Percentiles rank a stretch among this genome's conserved stretches.
These are phyloP conservation scores for Dynastes hyllus DNA, from an alignment of 2,888 invertebrate species.

Conservation along the genomic window DNA sequence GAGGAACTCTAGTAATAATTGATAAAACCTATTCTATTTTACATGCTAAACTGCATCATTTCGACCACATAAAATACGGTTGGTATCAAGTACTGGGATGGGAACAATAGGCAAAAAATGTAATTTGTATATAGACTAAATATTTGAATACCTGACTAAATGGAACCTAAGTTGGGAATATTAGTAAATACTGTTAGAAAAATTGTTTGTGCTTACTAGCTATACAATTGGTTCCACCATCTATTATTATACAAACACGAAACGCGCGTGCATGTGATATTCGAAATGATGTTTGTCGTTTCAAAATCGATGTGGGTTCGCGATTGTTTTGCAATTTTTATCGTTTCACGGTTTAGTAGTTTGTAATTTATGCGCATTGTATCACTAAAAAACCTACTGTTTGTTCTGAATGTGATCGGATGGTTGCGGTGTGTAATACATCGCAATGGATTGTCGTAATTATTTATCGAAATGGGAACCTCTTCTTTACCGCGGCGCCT, in stretches of 20 bases:
- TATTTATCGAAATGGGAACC: conserved; percentile 9
- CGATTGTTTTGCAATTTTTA: conserved; percentile 34
- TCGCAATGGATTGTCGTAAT: neutral
- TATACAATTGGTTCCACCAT: conserved; percentile 24
- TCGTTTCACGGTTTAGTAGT: conserved; percentile 27
- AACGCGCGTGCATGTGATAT: neutral
- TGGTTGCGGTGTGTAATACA: neutral
- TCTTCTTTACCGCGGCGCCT: neutral
- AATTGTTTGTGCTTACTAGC: neutral
- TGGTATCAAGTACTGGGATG: neutral
- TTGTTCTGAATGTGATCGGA: neutral
- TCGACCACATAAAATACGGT: neutral
- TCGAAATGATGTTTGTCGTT: conserved; percentile 20
- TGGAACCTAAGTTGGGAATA: neutral
- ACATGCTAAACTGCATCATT: neutral
- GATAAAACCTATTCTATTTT: too few species aligned
- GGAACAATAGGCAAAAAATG: neutral
- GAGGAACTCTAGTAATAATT: too few species aligned
- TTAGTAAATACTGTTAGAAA: conserved; percentile 11
- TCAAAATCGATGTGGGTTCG: conserved; percentile 33
- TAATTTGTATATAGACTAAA: neutral
- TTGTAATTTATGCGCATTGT: conserved; percentile 21
- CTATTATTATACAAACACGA: conserved; percentile 14
- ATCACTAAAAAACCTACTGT: conserved; percentile 4
- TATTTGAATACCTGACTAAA: neutral